Conservation (phyloP, 2,888 invertebrate genomes). For the Stomorhina lunata region DNA sequence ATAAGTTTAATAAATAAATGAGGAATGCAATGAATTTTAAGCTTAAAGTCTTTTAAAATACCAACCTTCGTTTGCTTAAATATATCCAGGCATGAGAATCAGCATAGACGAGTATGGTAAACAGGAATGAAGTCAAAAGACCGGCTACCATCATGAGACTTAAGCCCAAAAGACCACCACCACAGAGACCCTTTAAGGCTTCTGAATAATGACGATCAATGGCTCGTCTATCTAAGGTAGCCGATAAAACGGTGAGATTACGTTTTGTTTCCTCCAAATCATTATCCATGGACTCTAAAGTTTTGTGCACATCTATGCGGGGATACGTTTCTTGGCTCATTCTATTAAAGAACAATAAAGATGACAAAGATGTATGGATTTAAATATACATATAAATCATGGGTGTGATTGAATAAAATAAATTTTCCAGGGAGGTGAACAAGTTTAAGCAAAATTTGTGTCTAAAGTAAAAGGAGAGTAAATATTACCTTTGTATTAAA, state of each 20-base stretch:
- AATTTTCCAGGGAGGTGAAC: background rate
- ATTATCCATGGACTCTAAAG: constrained; percentile 76
- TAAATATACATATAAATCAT: background rate
- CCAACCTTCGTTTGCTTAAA: constrained; percentile 89
- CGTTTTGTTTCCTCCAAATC: constrained; percentile 79
- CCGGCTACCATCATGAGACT: constrained; percentile 94
- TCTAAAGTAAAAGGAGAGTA: background rate
- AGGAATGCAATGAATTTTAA: background rate
- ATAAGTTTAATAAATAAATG: background rate
- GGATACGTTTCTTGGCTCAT: constrained; percentile 79
- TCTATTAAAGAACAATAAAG: constrained; percentile 67
- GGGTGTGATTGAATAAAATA: too few species aligned
- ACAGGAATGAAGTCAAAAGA: constrained; percentile 90
- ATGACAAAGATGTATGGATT: background rate
- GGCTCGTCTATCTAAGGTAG: constrained; percentile 89
- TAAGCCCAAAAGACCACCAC: constrained; percentile 89
- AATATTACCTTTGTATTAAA: constrained; percentile 75
- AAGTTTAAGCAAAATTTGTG: background rate
- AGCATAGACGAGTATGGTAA: constrained; percentile 95
- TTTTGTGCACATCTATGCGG: constrained; percentile 77
- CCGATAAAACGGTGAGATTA: constrained; percentile 80
- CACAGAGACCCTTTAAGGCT: constrained; percentile 90
- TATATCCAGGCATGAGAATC: constrained; percentile 99
- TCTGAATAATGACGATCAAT: constrained; percentile 90
- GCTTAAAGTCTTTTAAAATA: background rate